Base-by-base conservation (phyloP, 2,888 invertebrate species). In the Darwinula stevensoni region DNA sequence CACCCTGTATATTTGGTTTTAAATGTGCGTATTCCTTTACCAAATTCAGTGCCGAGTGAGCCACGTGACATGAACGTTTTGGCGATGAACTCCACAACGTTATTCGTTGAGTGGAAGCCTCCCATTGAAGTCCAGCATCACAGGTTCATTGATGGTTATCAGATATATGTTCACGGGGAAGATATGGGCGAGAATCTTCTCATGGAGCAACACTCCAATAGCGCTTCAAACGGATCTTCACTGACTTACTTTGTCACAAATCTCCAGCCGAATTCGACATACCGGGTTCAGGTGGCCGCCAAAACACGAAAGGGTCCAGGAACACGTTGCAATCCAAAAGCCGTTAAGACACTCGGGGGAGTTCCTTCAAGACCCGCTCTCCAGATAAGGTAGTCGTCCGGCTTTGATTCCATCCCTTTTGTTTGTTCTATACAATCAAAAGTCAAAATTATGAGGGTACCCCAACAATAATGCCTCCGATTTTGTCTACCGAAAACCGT, bases 291-390 rank as follows among this genome's bases (percentile, higher is more conserved):
- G 58, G 84, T 94, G 35, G 86, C 86, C 1, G 97, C 91, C 1
- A 59, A 91, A 37, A 97, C 94, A 3, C 63, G 86, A 38, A 84
- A 84, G 52, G 97, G 97, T 28, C 94, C 97, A 50, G 97, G 97
- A 14, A 74, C 78, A 50, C 62, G 86, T 39, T 86, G 86, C 48
- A 57, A 67, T 36, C 73, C 80, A 15, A 72, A 72, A 34, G 66
- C 65, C 36, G 69, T 82, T 2, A 72, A 67, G 52, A 97, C 94
- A 2, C 82, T 82, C 16, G 86, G 88, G 33, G 84, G 84, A 39
- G 84, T 82, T 33, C 82, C 82, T 26, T 73, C 73, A 40, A 58
- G 73, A 42, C 76, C 82, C 28, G 66, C 67, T 35, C 65, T 82
- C 32, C 71, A 28, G 6, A 28, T 28, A 13, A 28, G 28, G 28